Base-by-base conservation (phyloP, 1,140 invertebrate genomes). In the Antheraea pernyi region DNA sequence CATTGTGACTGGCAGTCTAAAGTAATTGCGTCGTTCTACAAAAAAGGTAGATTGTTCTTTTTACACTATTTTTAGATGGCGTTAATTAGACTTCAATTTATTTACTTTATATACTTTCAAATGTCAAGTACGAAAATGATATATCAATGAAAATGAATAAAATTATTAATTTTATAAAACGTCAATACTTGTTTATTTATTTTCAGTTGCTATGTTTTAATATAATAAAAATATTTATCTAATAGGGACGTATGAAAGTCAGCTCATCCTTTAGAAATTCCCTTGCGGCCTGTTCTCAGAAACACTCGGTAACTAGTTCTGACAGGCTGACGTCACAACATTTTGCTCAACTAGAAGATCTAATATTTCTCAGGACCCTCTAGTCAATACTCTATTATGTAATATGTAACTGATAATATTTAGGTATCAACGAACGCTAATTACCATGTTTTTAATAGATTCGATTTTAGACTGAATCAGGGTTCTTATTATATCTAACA, bases 311-410 rank as follows among this genome's bases (percentile, higher is more conserved):
- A 48, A 62, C 58, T 61, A 61, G 16, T 53, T 63, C 53, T 71
- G 64, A 71, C 46, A 71, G 58, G 59, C 46, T 63, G 59, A 58
- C 39, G 59, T 71, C 59, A 65, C 59, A 59, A 58, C 59, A 70
- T 46, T 46, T 37, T 39, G 19, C 59, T 37, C n/a, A 19, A 16
- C 53, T 9, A 59, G 46, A 48, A 62, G 16, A 64, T 64, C 19
- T 71, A 48, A 68, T 61, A 65, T 61, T 18, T 39, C 46, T 53
- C 46, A 65, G 48, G 18, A 48, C 64, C 13, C 30, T 62, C 7
- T 67, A 42, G 48, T 64, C 67, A 67, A 68, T 68, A 62, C 22
- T 16, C 39, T 53, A 19, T 71, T 36, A 64, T 65, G 53, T 68
- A 60, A 53, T 36, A 64, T 65, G 53, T 68, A 60, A 53, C 53